Base-by-base conservation (phyloP, 2,888 invertebrate species). In the Papilio elwesi region DNA sequence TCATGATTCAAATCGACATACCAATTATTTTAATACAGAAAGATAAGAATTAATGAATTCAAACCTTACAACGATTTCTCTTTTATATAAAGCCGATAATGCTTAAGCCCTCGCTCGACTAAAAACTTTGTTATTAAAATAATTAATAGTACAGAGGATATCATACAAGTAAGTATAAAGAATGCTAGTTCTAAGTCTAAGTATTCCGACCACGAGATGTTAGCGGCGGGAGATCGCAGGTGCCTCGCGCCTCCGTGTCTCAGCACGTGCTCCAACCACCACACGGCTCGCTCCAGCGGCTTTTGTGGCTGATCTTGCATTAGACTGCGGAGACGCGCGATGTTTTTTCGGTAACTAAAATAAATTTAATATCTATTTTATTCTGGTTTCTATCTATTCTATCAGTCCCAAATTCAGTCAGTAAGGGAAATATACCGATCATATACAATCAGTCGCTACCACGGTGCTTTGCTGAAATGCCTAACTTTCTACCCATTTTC, bases 261-360 rank as follows among this genome's bases (percentile, higher is more conserved):
- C 4, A 70, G 15, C 0, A 70, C 55, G 53, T 70, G 48, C 11
- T 70, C 65, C 15, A 48, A 48, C 70, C 70, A 70, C 70, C 70
- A 70, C 11, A 70, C 16, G 8, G 70, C 52, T 11, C 70, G 36
- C 11, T 70, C 64, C 51, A 70, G 16, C 5, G 70, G 70, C 10
- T 9, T 26, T 13, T 70, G 70, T 11, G 70, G 70, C 57, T 70
- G 70, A 15, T 70, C 70, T 36, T 55, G 47, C 64, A 70, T 70
- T n/a, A 70, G 47, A 15, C 11, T 13, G 0, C 65, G 64, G 5
- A 70, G 53, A 0, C 47, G 43, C 0, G 8, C n/a, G 5, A 64
- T 70, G 13, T 70, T 70, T 0, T 70, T 16, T 0, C 65, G 48
- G 38, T 70, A 70, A 13, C 70, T 70, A 53, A 36, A 49, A 64